These are phyloP conservation scores for Plebejus argus DNA, from an alignment of 2,888 invertebrate genomes.

Conservation along the genomic window DNA sequence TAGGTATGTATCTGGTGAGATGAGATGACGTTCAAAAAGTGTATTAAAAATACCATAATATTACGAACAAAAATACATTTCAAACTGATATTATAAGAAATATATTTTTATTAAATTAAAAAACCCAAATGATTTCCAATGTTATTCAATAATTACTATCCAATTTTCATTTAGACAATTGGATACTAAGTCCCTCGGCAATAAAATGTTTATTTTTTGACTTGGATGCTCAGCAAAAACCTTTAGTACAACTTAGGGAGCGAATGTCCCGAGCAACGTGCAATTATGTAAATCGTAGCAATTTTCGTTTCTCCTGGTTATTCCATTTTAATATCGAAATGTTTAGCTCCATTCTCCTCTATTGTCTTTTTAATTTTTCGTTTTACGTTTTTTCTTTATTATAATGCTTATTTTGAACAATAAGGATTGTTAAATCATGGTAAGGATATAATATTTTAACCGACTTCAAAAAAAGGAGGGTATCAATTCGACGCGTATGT, in stretches of 20 bases:
- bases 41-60: background rate
- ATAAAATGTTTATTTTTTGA: background rate
- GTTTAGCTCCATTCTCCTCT: background rate
- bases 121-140: too few relatives aligned
- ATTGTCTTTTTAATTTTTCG: background rate
- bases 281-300: constrained; percentile 23
- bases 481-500: too few relatives aligned
- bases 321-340: background rate
- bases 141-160: too few relatives aligned
- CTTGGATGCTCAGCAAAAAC: background rate
- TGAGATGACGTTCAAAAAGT: background rate
- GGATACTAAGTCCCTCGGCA: background rate
- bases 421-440: too few relatives aligned
- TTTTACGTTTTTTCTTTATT: background rate
- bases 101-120: too few relatives aligned
- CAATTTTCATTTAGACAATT: too few relatives aligned
- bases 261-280: background rate
- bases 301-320: constrained; percentile 23
- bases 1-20: too few relatives aligned
- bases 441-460: too few relatives aligned
- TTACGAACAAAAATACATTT: too few relatives aligned
- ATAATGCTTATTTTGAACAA: background rate
- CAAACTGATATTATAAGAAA: too few relatives aligned
- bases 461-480: too few relatives aligned
- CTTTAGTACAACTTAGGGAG: background rate